Conservation (phyloP, 2,113 vertebrate species). For the Ameiurus melas region DNA sequence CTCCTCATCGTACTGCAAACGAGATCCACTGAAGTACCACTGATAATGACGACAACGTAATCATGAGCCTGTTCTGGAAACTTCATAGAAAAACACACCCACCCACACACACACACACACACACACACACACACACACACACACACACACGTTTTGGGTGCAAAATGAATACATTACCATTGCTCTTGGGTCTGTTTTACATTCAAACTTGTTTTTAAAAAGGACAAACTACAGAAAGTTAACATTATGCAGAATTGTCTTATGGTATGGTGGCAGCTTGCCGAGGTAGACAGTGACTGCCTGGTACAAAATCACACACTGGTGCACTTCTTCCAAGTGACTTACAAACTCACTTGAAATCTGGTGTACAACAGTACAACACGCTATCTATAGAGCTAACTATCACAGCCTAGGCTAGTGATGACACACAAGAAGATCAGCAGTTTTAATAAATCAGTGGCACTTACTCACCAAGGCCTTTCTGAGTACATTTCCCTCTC, state of each 20-base stretch:
- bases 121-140: too few relatives aligned
- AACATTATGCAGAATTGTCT: neutral
- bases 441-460: neutral
- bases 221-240: neutral
- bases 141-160: neutral
- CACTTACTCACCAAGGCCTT: neutral
- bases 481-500: neutral
- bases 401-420: neutral
- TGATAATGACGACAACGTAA: neutral
- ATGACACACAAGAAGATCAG: neutral
- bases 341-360: neutral
- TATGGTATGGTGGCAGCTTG: neutral
- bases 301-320: neutral
- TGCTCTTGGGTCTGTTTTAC: neutral
- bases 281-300: neutral
- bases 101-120: neutral
- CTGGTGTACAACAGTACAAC: neutral
- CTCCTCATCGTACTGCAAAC: constrained; percentile 19
- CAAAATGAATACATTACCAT: too few relatives aligned
- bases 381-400: neutral
- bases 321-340: neutral
- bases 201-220: neutral
- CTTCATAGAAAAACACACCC: neutral
- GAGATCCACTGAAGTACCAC: constrained; percentile 28
- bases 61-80: constrained; percentile 48